Evolutionary conservation across 2,797 vertebrate genomes (phyloP).

Genomic region (Poeciliopsis paucimaculata): DNA sequence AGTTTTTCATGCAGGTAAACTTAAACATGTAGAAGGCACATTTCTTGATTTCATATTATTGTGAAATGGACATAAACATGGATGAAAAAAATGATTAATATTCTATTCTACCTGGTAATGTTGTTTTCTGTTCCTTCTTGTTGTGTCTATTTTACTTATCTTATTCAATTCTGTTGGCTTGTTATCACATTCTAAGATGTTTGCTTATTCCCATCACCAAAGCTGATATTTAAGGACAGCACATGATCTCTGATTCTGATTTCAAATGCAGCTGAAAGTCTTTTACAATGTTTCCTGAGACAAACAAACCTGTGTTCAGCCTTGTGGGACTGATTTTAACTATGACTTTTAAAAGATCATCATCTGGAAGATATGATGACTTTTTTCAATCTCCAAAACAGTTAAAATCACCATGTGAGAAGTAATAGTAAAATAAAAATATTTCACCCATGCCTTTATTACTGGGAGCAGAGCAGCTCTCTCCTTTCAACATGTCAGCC

Average conservation of each 20-base stretch:
- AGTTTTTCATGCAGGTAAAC: background rate
- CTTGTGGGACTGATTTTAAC: background rate
- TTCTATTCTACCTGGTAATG: background rate
- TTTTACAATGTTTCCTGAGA: background rate
- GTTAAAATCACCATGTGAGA: background rate
- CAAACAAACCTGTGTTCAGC: background rate
- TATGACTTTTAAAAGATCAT: background rate
- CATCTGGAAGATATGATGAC: background rate
- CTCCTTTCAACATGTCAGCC: background rate
- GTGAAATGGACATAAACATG: background rate
- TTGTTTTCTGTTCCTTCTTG: background rate
- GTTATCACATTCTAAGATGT: background rate
- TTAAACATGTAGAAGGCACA: background rate
- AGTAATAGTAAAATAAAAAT: background rate
- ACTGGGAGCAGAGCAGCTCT: background rate
- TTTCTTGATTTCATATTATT: background rate
- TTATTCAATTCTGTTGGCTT: background rate
- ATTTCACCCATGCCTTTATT: background rate
- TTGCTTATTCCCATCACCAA: background rate
- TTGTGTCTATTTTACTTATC: background rate
- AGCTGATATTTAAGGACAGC: background rate
- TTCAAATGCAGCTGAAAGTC: background rate
- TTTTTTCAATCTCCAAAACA: background rate
- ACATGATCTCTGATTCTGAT: background rate
- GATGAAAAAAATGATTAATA: background rate